Evolutionary conservation across 1,140 invertebrate species (phyloP), one percentile per base, ranked within the genome.

Genomic region (Platyura marginata): DNA sequence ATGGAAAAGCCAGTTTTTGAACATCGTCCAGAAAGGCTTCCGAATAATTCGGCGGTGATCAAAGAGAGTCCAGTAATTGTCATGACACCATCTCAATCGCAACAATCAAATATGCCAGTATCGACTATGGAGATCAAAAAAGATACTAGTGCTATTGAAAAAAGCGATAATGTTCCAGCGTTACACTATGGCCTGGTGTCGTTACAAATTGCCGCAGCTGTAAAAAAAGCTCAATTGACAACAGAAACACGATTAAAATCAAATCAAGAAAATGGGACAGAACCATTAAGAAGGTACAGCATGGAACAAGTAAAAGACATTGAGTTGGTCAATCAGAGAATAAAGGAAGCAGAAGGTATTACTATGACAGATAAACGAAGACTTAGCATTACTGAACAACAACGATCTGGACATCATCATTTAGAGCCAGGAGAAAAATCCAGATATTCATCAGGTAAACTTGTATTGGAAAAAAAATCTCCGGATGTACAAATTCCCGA

Each of bases 31-130:
- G 32, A 34, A 3, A 11, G 32, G 16, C 16, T 18, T 10, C n/a
- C 16, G 9, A 18, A 38, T 20, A 36, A 35, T 18, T 18, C n/a
- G 10, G 16, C 36, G 20, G 18, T 21, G 3, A 21, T 38, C 45
- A 59, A 60, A 37, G 58, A 61, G 39, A 59, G 56, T 46, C 59
- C 59, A 2, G 59, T 61, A 35, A 61, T 61, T 43, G 57, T 61
- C 3, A 61, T 57, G 37, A 59, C 59, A 3, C 56, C 57, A 3
- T 56, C 60, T 42, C 47, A 53, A 21, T 51, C 55, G 29, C 40
- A 44, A 5, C 52, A 56, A 32, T 39, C 13, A 34, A 21, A n/a
- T 34, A 6, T 8, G 13, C 13, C 25, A 6, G 13, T 8, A 8
- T 8, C 6, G 25, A 8, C 25, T 8, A 29, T 29, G 25, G 25